phyloP scores from a whole-genome alignment of 1,140 invertebrate species.

The Meloidogyne chitwoodi region DNA sequence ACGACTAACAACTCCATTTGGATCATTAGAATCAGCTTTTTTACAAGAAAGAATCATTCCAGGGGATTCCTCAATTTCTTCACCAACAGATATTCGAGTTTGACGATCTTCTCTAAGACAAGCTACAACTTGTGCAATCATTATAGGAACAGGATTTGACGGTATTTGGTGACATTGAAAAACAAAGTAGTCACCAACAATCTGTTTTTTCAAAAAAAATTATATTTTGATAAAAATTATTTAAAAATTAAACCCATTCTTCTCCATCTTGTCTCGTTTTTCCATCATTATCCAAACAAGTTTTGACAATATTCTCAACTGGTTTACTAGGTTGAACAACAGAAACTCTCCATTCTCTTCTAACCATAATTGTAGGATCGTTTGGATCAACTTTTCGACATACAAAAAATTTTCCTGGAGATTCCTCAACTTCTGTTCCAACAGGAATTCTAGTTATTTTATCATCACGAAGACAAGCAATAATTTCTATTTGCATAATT shows the following conservation, averaged over 20 bases:
- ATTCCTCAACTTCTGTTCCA: neutral
- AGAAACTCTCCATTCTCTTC: neutral
- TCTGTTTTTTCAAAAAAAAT: neutral
- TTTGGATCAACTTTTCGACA: neutral
- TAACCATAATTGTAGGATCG: neutral
- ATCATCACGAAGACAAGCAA: neutral
- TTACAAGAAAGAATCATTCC: neutral
- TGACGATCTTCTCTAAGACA: neutral
- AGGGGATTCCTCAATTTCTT: neutral
- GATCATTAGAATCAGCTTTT: neutral
- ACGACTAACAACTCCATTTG: neutral
- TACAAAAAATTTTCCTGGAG: neutral
- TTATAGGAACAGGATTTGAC: neutral
- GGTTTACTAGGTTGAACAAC: neutral
- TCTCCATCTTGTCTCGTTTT: neutral
- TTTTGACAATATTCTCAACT: neutral
- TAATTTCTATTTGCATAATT: neutral
- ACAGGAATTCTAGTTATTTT: neutral
- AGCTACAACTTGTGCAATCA: neutral
- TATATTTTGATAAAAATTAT: neutral
- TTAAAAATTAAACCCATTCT: neutral
- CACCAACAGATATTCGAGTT: neutral
- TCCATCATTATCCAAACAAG: constrained; percentile 1
- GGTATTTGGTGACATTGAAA: neutral
- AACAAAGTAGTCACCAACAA: neutral